These are phyloP conservation scores for Picus viridis DNA, from an alignment of 2,797 vertebrate genomes.

Conservation along the genomic window DNA sequence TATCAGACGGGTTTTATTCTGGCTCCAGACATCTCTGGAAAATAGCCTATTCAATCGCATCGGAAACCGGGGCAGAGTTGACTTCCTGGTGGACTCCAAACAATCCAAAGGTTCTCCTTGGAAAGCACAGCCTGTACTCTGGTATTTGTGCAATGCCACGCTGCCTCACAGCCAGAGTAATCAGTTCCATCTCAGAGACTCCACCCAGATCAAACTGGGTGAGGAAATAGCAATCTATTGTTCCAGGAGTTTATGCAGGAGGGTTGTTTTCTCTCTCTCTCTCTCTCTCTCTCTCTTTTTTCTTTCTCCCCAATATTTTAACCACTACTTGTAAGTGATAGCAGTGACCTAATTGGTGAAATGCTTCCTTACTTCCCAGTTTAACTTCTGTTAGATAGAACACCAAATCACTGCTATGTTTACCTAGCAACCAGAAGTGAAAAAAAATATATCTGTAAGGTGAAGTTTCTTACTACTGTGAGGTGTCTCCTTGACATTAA, in stretches of 20 bases:
- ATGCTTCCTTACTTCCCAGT: not conserved
- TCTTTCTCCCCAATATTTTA: not conserved
- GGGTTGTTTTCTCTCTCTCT: too few species aligned
- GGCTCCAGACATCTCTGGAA: conserved; percentile 70
- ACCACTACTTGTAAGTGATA: not conserved
- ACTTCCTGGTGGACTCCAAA: conserved; percentile 82
- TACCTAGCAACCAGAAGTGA: not conserved
- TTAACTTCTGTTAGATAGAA: not conserved
- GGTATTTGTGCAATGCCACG: conserved; percentile 61
- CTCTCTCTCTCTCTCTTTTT: too few species aligned
- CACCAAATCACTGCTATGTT: not conserved
- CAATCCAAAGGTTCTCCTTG: conserved; percentile 73
- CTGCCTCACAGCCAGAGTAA: conserved; percentile 49
- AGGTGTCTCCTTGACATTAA: not conserved
- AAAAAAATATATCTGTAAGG: not conserved
- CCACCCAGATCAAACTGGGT: not conserved
- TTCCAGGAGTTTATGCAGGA: conserved; percentile 40
- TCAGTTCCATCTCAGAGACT: conserved; percentile 43
- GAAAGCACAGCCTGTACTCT: conserved; percentile 71
- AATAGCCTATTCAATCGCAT: conserved; percentile 74
- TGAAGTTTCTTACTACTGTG: not conserved
- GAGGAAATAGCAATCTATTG: conserved; percentile 64
- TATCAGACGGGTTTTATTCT: conserved; percentile 21
- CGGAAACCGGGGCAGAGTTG: conserved; percentile 80
- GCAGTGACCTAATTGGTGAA: conserved; percentile 6